Percentiles rank a stretch among this genome's conserved stretches.
Evolutionary conservation across 2,113 vertebrate species (phyloP).

Genomic region (Lophura nycthemera): DNA sequence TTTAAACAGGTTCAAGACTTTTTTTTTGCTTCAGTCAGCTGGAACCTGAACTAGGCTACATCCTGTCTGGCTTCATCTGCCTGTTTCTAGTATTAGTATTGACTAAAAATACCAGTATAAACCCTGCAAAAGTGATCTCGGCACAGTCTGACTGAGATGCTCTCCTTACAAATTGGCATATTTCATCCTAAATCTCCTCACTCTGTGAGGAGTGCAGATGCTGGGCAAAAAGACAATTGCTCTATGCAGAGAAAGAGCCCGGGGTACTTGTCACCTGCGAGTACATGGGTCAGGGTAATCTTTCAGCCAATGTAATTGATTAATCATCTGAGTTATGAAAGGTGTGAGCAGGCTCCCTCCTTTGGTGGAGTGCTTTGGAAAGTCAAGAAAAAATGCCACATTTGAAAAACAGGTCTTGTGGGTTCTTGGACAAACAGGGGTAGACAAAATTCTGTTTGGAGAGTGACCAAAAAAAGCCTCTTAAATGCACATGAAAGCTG

Average conservation of each 20-base stretch:
- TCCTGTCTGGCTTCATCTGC: slow-evolving; percentile 9
- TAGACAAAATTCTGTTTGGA: not conserved
- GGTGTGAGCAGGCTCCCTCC: not conserved
- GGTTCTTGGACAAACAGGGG: not conserved
- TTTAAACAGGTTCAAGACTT: slow-evolving; percentile 6
- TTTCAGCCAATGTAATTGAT: not conserved
- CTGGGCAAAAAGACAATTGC: not conserved
- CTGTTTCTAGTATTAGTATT: not conserved
- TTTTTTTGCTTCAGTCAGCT: not conserved
- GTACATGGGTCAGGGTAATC: not conserved
- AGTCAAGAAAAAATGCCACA: not conserved
- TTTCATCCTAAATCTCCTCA: not conserved
- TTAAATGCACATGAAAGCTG: not conserved
- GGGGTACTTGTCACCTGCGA: not conserved
- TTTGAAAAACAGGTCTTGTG: not conserved
- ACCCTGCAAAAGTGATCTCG: not conserved
- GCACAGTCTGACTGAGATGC: not conserved
- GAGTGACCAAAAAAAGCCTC: not conserved
- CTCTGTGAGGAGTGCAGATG: fast-evolving
- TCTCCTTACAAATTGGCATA: not conserved
- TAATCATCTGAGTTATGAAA: not conserved
- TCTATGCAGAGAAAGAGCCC: not conserved
- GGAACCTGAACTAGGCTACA: slow-evolving; percentile 5
- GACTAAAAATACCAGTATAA: not conserved
- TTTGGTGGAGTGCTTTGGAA: not conserved